A percentile compares a stretch with the other conserved stretches of the same genome.
Evolutionary conservation across 2,888 invertebrate species (phyloP).

Genomic region (Plemyria rubiginata): DNA sequence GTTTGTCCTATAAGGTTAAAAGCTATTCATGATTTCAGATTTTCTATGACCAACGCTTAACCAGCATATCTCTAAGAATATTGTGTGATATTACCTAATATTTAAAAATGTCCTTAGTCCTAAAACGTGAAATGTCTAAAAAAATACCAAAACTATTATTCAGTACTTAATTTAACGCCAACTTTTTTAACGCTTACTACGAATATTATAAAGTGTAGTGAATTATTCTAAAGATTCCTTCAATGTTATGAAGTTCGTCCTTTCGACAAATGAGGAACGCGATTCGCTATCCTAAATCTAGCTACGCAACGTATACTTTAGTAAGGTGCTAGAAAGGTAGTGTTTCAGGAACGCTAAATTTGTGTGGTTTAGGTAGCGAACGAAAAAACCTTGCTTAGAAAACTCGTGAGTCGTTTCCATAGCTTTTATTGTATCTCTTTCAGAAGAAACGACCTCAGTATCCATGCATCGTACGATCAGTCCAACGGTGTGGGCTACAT

Average conservation of each 20-base stretch:
- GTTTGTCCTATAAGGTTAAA: slow-evolving; percentile 43
- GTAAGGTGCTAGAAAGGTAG: slow-evolving; percentile 55
- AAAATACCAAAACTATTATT: slow-evolving; percentile 70
- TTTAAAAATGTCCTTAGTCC: slow-evolving; percentile 75
- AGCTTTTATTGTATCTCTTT: slow-evolving; percentile 37
- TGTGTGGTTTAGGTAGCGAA: slow-evolving; percentile 50
- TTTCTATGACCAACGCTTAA: slow-evolving; percentile 81
- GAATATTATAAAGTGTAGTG: slow-evolving; percentile 58
- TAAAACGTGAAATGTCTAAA: slow-evolving; percentile 63
- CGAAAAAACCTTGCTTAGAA: slow-evolving; percentile 35
- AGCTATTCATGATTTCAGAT: slow-evolving; percentile 60
- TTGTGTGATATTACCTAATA: slow-evolving; percentile 83
- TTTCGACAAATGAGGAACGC: slow-evolving; percentile 40
- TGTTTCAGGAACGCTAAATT: slow-evolving; percentile 34
- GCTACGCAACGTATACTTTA: slow-evolving; percentile 47
- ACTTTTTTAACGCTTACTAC: slow-evolving; percentile 66
- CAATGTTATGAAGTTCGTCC: slow-evolving; percentile 69
- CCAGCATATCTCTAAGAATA: slow-evolving; percentile 83
- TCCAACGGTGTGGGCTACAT: too few species aligned
- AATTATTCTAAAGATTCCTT: slow-evolving; percentile 58
- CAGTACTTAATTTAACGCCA: slow-evolving; percentile 79
- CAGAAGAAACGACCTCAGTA: slow-evolving; percentile 32
- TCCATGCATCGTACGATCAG: slow-evolving; percentile 34
- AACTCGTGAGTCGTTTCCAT: slow-evolving; percentile 36
- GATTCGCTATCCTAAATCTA: slow-evolving; percentile 46